Conservation (phyloP, 2,797 vertebrate genomes). For the Leptodactylus fallax region DNA sequence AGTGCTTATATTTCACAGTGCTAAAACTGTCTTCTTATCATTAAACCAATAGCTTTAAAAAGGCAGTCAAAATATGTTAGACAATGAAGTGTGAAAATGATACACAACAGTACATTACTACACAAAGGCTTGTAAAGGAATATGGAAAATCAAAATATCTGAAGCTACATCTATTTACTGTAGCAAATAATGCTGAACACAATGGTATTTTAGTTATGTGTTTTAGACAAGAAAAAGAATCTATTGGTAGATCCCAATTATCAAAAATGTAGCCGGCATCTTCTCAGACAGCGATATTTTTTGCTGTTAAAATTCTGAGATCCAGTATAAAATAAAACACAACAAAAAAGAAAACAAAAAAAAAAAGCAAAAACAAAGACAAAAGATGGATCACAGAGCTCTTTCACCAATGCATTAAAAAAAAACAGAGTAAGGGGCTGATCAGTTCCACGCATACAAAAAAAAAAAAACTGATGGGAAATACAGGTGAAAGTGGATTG, state of each 20-base stretch:
- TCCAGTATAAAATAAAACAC: too few species aligned
- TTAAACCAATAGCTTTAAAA: conserved; percentile 6
- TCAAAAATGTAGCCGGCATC: background rate
- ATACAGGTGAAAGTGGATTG: too few species aligned
- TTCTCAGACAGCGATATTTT: too few species aligned
- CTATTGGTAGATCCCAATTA: background rate
- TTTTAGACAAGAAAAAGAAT: too few species aligned
- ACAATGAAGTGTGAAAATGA: background rate
- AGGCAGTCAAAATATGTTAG: background rate
- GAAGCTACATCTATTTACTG: background rate
- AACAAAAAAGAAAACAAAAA: too few species aligned
- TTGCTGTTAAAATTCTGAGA: too few species aligned
- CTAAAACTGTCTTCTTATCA: conserved; percentile 45
- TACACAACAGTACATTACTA: background rate
- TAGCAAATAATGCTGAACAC: background rate
- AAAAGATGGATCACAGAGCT: too few species aligned
- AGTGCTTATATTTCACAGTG: conserved; percentile 45
- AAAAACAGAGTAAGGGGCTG: too few species aligned
- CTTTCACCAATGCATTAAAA: too few species aligned
- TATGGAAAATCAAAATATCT: background rate
- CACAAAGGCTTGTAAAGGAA: background rate
- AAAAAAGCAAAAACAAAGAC: too few species aligned
- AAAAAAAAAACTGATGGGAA: too few species aligned
- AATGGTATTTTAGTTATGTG: background rate
- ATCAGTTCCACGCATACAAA: too few species aligned